A percentile compares a stretch with the other conserved stretches of the same genome.
Conservation (phyloP, 2,888 invertebrate genomes). For the Strigamia transsilvanica region DNA sequence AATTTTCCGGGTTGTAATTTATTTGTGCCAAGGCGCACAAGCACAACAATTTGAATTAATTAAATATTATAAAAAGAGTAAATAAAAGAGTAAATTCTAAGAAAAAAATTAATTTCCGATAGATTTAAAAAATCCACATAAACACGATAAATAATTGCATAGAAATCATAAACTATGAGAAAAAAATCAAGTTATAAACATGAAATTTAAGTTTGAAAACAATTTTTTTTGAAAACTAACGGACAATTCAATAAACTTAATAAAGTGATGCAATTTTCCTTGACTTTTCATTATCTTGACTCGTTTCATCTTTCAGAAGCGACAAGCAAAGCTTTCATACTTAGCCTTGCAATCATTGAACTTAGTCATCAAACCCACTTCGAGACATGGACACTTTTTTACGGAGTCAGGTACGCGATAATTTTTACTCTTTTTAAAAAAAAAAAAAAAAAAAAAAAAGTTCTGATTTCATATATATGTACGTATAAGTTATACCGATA, state of each 20-base stretch:
- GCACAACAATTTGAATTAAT: background rate
- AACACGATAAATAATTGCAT: too few relatives aligned
- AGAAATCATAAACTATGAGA: too few relatives aligned
- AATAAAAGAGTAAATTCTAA: background rate
- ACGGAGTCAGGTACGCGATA: background rate
- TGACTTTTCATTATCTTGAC: constrained; percentile 7
- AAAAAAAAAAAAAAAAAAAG: too few relatives aligned
- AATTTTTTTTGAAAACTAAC: background rate
- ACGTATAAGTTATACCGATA: too few relatives aligned
- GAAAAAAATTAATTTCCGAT: background rate
- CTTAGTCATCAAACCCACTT: background rate
- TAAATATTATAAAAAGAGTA: background rate
- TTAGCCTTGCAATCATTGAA: background rate
- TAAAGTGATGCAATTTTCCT: background rate
- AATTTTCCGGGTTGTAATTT: background rate
- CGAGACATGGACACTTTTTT: background rate
- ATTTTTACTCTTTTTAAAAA: background rate
- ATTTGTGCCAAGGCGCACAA: constrained; percentile 17
- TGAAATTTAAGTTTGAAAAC: background rate
- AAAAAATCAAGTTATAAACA: too few relatives aligned
- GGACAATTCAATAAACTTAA: background rate
- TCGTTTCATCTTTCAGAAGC: constrained; percentile 24
- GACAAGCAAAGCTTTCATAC: background rate
- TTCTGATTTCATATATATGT: too few relatives aligned
- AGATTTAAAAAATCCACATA: background rate